These are phyloP conservation scores for Drosophila multiciliata DNA, from an alignment of 2,888 invertebrate species.

Conservation along the genomic window DNA sequence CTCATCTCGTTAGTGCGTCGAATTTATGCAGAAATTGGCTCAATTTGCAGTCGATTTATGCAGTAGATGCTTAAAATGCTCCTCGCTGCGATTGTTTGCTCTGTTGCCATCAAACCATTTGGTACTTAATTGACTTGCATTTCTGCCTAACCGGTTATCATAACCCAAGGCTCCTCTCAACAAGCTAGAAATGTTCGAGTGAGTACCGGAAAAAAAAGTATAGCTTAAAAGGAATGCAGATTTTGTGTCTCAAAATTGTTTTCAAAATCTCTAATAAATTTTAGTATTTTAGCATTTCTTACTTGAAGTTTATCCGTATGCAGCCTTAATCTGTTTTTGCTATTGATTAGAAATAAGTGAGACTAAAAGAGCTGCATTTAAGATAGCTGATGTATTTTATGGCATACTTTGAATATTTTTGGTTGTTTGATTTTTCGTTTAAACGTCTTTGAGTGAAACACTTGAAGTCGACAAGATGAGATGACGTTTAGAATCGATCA, in stretches of 20 bases:
- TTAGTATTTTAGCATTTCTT: not conserved
- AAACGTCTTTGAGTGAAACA: not conserved
- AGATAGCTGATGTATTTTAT: not conserved
- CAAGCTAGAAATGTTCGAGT: conserved; percentile 16
- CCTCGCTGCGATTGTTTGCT: conserved; percentile 72
- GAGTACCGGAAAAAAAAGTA: not conserved
- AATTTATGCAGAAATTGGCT: conserved; percentile 79
- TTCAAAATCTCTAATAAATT: not conserved
- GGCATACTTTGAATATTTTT: not conserved
- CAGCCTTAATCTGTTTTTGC: not conserved
- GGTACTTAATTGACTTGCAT: conserved; percentile 82
- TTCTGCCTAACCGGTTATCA: conserved; percentile 53
- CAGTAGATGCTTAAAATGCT: conserved; percentile 71
- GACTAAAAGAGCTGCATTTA: not conserved
- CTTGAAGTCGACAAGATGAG: no score
- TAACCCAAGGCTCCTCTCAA: conserved; percentile 19
- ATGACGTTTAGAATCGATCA: no score
- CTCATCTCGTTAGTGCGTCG: conserved; percentile 72
- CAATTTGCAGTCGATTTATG: conserved; percentile 80
- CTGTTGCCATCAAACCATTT: conserved; percentile 71
- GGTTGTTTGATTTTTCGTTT: not conserved
- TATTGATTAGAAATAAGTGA: not conserved
- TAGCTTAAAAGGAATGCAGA: not conserved
- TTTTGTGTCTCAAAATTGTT: not conserved
- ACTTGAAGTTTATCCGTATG: not conserved